Evolutionary conservation across 2,888 invertebrate species (phyloP).

Genomic region (Acleris emargana): DNA sequence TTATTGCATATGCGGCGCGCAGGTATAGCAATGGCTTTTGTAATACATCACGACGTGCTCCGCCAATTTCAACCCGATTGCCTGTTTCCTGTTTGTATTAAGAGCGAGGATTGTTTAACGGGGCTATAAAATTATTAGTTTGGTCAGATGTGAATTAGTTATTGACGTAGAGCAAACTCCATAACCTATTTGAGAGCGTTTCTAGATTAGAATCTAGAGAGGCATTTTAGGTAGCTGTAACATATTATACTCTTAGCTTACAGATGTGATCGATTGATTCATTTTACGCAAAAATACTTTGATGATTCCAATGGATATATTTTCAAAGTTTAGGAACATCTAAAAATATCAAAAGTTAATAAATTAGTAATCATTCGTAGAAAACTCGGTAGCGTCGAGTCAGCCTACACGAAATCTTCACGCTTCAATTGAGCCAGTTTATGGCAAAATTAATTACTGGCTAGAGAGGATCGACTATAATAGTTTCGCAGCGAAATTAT

Average conservation of each 20-base stretch:
- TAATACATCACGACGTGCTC: slow-evolving; percentile 42
- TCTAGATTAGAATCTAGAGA: too few relatives aligned
- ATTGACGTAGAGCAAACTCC: slow-evolving; percentile 11
- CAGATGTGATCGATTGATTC: background rate
- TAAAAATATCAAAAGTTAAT: slow-evolving; percentile 61
- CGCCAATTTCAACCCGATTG: slow-evolving; percentile 50
- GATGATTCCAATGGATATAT: slow-evolving; percentile 12
- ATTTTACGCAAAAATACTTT: background rate
- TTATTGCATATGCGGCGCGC: slow-evolving; percentile 67
- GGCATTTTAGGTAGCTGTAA: too few relatives aligned
- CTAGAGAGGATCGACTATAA: slow-evolving; percentile 81
- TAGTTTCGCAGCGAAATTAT: slow-evolving; percentile 81
- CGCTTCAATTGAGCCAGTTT: slow-evolving; percentile 82
- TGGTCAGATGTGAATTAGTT: slow-evolving; percentile 33
- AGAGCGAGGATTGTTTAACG: slow-evolving; percentile 29
- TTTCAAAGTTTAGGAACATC: slow-evolving; percentile 30
- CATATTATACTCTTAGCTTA: too few relatives aligned
- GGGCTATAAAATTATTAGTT: slow-evolving; percentile 15
- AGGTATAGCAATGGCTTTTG: slow-evolving; percentile 55
- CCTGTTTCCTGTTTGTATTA: slow-evolving; percentile 37
- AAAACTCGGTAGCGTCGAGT: slow-evolving; percentile 60
- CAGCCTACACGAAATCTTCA: slow-evolving; percentile 79
- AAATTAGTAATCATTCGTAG: slow-evolving; percentile 73
- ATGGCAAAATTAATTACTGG: slow-evolving; percentile 82
- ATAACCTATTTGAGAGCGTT: too few relatives aligned